Base-by-base conservation (phyloP, 2,797 vertebrate genomes). In the Ceryle rudis region DNA sequence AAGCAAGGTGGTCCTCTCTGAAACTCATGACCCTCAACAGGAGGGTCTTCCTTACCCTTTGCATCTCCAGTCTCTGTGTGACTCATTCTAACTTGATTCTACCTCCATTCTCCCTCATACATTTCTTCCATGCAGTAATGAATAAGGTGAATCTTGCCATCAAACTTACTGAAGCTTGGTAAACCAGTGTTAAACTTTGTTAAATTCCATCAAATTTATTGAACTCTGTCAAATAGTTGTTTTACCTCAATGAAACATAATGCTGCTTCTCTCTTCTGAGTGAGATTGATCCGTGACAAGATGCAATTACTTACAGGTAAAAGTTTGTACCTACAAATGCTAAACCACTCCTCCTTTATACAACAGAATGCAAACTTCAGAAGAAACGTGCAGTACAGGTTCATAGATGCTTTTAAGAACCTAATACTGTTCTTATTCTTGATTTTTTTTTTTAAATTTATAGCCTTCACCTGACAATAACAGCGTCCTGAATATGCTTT, bases 401-500 rank as follows among this genome's bases (percentile, higher is more conserved):
- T 67, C 22, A 25, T 3, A 21, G 78, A 89, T n/a, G 39, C 31
- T 82, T 81, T 71, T 44, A 77, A 82, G 49, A 92, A 95, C 14
- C 29, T 42, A 74, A 94, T 5, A 44, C 18, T 39, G 13, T 37
- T 33, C 52, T 67, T 42, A 52, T 10, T 52, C 20, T 92, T 46
- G 6, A 60, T 66, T 52, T 1, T 12, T 4, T 47, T n/a, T 54
- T 92, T 90, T 25, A 85, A 47, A 69, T 89, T 49, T 80, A 66
- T 33, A 89, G 79, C 52, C 75, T 92, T 92, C 49, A 71, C 31
- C 29, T 91, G 71, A 80, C 42, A 79, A n/a, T 41, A 93, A 61
- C 61, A 90, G 60, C 6, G 2, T 62, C 67, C 77, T 94, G 55
- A 83, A 88, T 20, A 72, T 3, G 28, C 77, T 88, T 70, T 77